These are phyloP conservation scores for Meloidogyne exigua DNA, from an alignment of 1,140 invertebrate genomes.

Conservation along the genomic window DNA sequence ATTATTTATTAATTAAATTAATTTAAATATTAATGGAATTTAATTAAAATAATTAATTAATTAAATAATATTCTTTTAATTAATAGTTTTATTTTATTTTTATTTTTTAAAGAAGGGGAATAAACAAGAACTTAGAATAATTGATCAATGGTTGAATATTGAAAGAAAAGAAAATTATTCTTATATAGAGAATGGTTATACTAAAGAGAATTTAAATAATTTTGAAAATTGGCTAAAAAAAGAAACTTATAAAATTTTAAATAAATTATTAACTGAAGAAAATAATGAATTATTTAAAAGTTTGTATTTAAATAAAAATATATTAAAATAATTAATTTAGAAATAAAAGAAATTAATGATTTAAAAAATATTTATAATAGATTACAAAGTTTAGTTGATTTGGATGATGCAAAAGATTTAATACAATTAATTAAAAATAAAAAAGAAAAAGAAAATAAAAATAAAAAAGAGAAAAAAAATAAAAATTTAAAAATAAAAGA, in stretches of 20 bases:
- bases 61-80: too few relatives aligned
- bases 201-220: not conserved
- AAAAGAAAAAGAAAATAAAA: not conserved
- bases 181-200: not conserved
- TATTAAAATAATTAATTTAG: not conserved
- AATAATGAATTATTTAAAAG: not conserved
- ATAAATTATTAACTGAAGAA: not conserved
- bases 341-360: not conserved
- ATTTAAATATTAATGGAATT: too few relatives aligned
- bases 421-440: not conserved
- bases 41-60: too few relatives aligned
- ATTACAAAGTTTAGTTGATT: not conserved
- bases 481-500: not conserved
- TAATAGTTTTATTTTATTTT: too few relatives aligned
- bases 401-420: not conserved
- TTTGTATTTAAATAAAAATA: not conserved
- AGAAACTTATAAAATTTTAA: not conserved
- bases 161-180: not conserved
- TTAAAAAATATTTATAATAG: not conserved
- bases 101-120: not conserved
- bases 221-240: not conserved
- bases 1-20: not conserved
- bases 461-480: not conserved
- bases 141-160: not conserved
- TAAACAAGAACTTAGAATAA: not conserved